Percentiles rank a stretch among this genome's conserved stretches.
Conservation (phyloP, 53 echinoderm and acorn worm genomes). For the Arbacia lixula region DNA sequence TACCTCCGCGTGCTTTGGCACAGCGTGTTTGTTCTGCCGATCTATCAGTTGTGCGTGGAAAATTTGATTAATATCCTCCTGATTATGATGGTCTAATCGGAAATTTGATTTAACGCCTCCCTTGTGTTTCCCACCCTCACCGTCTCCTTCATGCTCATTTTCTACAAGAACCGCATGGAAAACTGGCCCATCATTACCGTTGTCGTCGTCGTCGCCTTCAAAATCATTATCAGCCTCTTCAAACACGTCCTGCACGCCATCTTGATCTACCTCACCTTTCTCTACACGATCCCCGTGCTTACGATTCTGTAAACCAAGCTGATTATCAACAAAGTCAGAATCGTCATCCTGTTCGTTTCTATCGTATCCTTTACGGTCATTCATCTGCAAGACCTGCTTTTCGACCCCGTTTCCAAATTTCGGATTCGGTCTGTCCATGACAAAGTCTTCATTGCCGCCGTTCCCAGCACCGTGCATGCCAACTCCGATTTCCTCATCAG, state of each 20-base stretch:
- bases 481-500: neutral
- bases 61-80: neutral
- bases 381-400: neutral
- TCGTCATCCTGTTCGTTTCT: neutral
- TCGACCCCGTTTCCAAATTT: constrained; percentile 3
- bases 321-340: neutral
- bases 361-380: neutral
- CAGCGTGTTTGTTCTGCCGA: neutral
- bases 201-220: constrained; percentile 2
- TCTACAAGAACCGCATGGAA: neutral
- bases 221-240: too few relatives aligned
- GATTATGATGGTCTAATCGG: constrained; percentile 14
- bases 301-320: neutral
- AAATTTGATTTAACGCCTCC: neutral
- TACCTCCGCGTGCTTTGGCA: neutral
- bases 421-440: neutral
- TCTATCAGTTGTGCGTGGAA: neutral
- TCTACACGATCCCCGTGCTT: neutral
- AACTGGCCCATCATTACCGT: neutral
- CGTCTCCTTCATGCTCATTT: constrained; percentile 1
- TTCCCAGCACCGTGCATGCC: neutral
- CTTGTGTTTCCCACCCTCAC: neutral
- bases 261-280: neutral
- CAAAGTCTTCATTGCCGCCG: neutral
- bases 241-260: too few relatives aligned